Conservation (phyloP, 2,888 invertebrate species). For the Archips crataeganus region DNA sequence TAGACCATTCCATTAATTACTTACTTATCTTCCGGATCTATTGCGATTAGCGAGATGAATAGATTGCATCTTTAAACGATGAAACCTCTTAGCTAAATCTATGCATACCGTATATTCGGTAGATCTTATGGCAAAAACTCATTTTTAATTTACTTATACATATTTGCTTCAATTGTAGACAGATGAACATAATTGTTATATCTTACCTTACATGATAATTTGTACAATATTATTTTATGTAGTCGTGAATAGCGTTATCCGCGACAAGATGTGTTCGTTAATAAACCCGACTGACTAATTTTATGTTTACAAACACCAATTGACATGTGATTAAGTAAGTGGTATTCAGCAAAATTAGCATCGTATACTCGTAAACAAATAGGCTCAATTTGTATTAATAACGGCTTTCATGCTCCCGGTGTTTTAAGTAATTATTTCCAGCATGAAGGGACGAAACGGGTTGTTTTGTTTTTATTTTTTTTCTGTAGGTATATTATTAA, state of each 20-base stretch:
- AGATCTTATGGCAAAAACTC: too few species aligned
- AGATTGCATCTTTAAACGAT: too few species aligned
- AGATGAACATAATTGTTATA: too few species aligned
- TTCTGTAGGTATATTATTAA: background rate
- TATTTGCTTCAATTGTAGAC: too few species aligned
- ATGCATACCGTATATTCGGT: too few species aligned
- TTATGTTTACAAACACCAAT: slow-evolving; percentile 17
- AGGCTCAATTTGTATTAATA: background rate
- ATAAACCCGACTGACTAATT: slow-evolving; percentile 8
- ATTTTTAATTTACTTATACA: too few species aligned
- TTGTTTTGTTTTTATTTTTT: background rate
- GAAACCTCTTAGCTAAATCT: too few species aligned
- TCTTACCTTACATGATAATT: too few species aligned
- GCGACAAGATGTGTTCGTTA: slow-evolving; percentile 17
- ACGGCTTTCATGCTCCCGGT: background rate
- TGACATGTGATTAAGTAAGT: slow-evolving; percentile 15
- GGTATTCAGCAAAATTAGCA: background rate
- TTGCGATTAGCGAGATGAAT: too few species aligned
- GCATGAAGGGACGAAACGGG: background rate
- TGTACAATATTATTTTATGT: background rate
- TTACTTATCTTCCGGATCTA: too few species aligned
- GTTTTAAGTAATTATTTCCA: too few species aligned
- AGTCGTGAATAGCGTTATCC: slow-evolving; percentile 2
- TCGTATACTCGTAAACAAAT: background rate
- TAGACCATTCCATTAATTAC: too few species aligned